Conservation (phyloP, 2,113 vertebrate species). For the Amphilophus citrinellus region DNA sequence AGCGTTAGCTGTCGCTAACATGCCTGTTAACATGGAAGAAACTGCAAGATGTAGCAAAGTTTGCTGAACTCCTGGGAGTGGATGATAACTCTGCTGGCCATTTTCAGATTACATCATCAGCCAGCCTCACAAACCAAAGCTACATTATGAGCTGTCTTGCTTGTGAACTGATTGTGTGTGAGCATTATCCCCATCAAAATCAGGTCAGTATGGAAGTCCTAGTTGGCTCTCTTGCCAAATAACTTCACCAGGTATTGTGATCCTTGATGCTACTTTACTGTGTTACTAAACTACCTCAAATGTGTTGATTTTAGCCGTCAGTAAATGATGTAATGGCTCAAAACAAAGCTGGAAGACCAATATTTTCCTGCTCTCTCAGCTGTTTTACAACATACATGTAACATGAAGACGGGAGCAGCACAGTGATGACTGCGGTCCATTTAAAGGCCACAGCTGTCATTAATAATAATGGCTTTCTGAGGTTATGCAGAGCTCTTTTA, state of each 20-base stretch:
- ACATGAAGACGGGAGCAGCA: neutral
- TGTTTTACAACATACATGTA: neutral
- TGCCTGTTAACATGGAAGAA: neutral
- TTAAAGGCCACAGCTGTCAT: neutral
- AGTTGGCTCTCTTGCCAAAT: neutral
- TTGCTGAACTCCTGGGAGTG: neutral
- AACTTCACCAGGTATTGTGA: neutral
- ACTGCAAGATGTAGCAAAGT: accelerated
- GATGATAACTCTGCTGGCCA: too few relatives aligned
- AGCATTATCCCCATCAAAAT: neutral
- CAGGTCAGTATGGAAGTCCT: neutral
- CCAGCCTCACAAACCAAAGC: too few relatives aligned
- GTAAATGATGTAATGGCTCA: neutral
- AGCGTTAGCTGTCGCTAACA: neutral
- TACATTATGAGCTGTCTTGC: too few relatives aligned
- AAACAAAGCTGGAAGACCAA: neutral
- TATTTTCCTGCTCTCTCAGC: neutral
- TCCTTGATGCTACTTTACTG: neutral
- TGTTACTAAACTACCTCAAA: accelerated
- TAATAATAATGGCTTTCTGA: neutral
- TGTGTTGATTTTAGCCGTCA: neutral
- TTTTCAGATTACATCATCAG: too few relatives aligned
- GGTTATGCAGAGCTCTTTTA: neutral
- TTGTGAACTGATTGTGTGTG: neutral
- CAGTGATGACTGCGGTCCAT: neutral